phyloP scores from a whole-genome alignment of 2,888 invertebrate species.

The Clunio marinus region DNA sequence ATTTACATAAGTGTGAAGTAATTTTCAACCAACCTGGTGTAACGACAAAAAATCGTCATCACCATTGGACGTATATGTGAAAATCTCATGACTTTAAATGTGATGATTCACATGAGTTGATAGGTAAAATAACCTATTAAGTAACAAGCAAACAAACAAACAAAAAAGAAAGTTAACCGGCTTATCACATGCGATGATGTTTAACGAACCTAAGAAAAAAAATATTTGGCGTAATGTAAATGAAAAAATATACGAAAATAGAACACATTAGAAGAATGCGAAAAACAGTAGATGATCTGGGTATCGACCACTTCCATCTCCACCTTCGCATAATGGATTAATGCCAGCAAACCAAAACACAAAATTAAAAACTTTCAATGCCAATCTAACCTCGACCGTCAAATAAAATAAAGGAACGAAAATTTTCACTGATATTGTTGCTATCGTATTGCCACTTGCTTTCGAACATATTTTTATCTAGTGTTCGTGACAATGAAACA shows the following conservation, averaged over 20 bases:
- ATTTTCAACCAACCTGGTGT: neutral
- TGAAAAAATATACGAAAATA: slow-evolving; percentile 21
- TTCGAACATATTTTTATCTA: too few species aligned
- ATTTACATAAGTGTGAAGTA: neutral
- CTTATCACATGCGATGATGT: too few species aligned
- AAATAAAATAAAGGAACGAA: neutral
- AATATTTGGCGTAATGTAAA: slow-evolving; percentile 1
- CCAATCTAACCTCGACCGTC: neutral
- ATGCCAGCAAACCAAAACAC: slow-evolving; percentile 31
- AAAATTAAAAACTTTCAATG: neutral
- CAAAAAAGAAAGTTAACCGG: neutral
- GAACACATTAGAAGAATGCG: neutral
- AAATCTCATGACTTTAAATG: neutral
- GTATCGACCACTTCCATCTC: neutral
- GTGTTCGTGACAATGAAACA: too few species aligned
- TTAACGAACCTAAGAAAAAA: neutral
- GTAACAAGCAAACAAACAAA: neutral
- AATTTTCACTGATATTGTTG: too few species aligned
- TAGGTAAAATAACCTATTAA: neutral
- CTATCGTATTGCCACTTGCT: too few species aligned
- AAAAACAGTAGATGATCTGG: slow-evolving; percentile 23
- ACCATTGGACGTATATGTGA: neutral
- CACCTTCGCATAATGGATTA: slow-evolving; percentile 28
- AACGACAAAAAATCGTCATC: neutral
- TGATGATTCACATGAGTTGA: neutral